These are phyloP conservation scores for Nanorana parkeri DNA, from an alignment of 2,113 vertebrate species.

Conservation along the genomic window DNA sequence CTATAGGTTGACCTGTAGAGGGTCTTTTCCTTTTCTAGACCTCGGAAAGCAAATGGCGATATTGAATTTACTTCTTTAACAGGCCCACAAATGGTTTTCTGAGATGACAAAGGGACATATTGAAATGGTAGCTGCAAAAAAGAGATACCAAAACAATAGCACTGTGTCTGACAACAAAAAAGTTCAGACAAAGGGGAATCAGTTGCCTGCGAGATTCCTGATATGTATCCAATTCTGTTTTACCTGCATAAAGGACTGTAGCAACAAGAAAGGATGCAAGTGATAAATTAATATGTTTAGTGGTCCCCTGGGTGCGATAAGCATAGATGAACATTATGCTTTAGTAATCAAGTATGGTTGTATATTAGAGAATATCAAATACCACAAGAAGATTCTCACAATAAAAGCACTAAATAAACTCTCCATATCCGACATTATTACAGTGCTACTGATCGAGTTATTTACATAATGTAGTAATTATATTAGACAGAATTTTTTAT, in stretches of 20 bases:
- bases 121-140: constrained; percentile 62
- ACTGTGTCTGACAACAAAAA: constrained; percentile 84
- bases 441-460: constrained; percentile 69
- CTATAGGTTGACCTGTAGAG: constrained; percentile 91
- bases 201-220: constrained; percentile 75
- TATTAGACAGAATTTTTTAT: constrained; percentile 65
- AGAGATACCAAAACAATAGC: constrained; percentile 64
- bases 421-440: constrained; percentile 72
- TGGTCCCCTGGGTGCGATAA: constrained; percentile 82
- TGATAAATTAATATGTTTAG: constrained; percentile 88
- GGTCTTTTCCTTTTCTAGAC: constrained; percentile 75
- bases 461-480: constrained; percentile 67
- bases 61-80: constrained; percentile 74
- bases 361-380: constrained; percentile 76
- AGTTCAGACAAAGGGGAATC: constrained; percentile 80
- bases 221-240: constrained; percentile 73
- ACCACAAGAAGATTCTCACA: constrained; percentile 67
- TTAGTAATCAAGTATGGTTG: constrained; percentile 77
- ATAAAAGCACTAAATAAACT: constrained; percentile 72
- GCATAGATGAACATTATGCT: constrained; percentile 78
- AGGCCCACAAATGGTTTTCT: constrained; percentile 72
- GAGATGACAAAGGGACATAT: constrained; percentile 66
- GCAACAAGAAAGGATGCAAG: constrained; percentile 74
- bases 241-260: constrained; percentile 72
- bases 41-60: constrained; percentile 72